These are phyloP conservation scores for Drosophila hamatofila DNA, from an alignment of 2,888 invertebrate genomes.

Conservation along the genomic window DNA sequence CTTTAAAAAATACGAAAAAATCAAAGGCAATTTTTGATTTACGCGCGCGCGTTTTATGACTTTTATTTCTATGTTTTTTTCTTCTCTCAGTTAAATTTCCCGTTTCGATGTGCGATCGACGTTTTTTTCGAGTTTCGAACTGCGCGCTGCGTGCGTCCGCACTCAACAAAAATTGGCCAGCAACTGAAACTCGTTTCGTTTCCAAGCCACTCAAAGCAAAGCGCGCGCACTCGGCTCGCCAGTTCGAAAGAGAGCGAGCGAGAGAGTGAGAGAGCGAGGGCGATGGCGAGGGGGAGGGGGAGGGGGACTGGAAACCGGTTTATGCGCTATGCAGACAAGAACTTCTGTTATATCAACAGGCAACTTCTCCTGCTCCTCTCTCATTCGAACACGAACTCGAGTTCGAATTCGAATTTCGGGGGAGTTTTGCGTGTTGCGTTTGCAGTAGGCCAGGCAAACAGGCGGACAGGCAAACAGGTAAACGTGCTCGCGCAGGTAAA, in stretches of 20 bases:
- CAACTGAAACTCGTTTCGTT: slow-evolving; percentile 82
- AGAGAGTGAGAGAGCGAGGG: slow-evolving; percentile 9
- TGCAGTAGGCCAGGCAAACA: slow-evolving; percentile 41
- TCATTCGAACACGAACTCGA: slow-evolving; percentile 13
- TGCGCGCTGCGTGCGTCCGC: slow-evolving; percentile 68
- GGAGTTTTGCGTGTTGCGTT: slow-evolving; percentile 48
- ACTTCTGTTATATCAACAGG: slow-evolving; percentile 64
- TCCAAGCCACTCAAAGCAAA: slow-evolving; percentile 42
- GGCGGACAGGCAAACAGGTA: slow-evolving; percentile 47
- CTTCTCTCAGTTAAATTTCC: slow-evolving; percentile 35
- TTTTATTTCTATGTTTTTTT: not conserved
- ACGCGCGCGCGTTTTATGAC: slow-evolving; percentile 42
- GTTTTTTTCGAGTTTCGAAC: slow-evolving; percentile 19
- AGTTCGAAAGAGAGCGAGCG: slow-evolving; percentile 16
- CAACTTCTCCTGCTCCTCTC: slow-evolving; percentile 56
- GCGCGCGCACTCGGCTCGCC: slow-evolving; percentile 14
- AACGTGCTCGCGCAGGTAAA: slow-evolving; percentile 52
- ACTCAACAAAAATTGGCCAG: slow-evolving; percentile 71
- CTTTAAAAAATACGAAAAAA: slow-evolving; percentile 32
- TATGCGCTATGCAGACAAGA: slow-evolving; percentile 45
- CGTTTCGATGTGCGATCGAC: slow-evolving; percentile 43
- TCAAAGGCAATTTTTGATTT: slow-evolving; percentile 24
- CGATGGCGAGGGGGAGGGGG: not conserved
- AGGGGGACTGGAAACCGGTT: slow-evolving; percentile 51
- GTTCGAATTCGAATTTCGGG: slow-evolving; percentile 32